Evolutionary conservation across 2,797 vertebrate species (phyloP), one percentile per base, ranked within the genome.

Genomic region (Etheostoma perlongum): DNA sequence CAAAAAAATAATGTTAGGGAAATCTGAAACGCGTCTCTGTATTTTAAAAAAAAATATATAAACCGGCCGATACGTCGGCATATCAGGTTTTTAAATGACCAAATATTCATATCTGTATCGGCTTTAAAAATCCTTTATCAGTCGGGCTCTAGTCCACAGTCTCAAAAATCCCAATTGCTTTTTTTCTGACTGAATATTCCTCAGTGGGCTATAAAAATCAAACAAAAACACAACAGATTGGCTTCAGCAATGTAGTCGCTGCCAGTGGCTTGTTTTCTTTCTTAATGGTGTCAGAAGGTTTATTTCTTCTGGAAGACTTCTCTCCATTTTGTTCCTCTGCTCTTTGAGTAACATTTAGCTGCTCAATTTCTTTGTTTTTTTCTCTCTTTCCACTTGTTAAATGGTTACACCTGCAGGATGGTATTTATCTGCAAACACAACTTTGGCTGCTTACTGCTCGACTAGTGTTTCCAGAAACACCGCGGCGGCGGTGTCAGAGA

Each of bases 111-210:
- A 27, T 27, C 30, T 5, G 30, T 30, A 5, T 30, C 30, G 5
- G 30, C 30, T 1, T 30, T 30, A 5, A 30, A 30, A 30, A 30
- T 30, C 30, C 27, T 30, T 5, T 6, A 30, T 30, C 5, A 3
- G 27, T 30, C 30, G 30, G 4, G 30, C 30, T 30, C 30, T 6
- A 1, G 30, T 30, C 5, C 30, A 27, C 11, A 59, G 23, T 52
- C 27, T 52, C 23, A 54, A 52, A 78, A 71, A 57, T 83, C 33
- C 57, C 27, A 16, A 18, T 11, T 15, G n/a, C 13, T 18, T 68
- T 76, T 82, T 78, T 51, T 67, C 0, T 19, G 59, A 60, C 27
- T 74, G 46, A n/a, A 0, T 36, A 30, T 10, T 78, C 69, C 68
- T 76, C 40, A 15, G 27, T 47, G 62, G 66, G 58, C 46, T 54